Conservation (phyloP, 2,113 vertebrate species). For the Pelvicachromis taeniatus region DNA sequence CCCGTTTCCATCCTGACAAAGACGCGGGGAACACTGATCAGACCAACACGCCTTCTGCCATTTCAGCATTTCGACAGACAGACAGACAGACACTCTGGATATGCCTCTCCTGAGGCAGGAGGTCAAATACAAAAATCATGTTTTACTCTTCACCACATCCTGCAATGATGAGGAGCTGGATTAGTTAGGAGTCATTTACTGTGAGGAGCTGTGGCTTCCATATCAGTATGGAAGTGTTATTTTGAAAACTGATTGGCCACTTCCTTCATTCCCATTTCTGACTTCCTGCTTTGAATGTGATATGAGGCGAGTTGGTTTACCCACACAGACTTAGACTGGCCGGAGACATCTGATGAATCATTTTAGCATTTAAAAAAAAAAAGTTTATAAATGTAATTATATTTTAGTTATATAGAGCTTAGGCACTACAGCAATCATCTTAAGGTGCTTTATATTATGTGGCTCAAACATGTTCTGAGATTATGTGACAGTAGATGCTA, state of each 20-base stretch:
- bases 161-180: not conserved
- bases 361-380: not conserved
- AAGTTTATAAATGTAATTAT: not conserved
- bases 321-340: not conserved
- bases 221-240: not conserved
- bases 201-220: not conserved
- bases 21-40: not conserved
- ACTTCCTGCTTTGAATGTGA: not conserved
- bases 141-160: not conserved
- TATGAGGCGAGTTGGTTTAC: not conserved
- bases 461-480: not conserved
- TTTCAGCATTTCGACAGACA: not conserved
- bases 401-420: not conserved
- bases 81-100: no score
- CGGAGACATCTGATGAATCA: not conserved
- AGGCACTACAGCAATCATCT: not conserved
- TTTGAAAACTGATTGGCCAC: not conserved
- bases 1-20: slow-evolving; percentile 88
- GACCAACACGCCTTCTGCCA: not conserved
- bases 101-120: not conserved
- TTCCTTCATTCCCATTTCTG: not conserved
- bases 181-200: not conserved
- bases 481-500: not conserved
- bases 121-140: not conserved
- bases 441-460: not conserved